Conservation (phyloP, 2,797 vertebrate genomes). For the Cottoperca gobio region DNA sequence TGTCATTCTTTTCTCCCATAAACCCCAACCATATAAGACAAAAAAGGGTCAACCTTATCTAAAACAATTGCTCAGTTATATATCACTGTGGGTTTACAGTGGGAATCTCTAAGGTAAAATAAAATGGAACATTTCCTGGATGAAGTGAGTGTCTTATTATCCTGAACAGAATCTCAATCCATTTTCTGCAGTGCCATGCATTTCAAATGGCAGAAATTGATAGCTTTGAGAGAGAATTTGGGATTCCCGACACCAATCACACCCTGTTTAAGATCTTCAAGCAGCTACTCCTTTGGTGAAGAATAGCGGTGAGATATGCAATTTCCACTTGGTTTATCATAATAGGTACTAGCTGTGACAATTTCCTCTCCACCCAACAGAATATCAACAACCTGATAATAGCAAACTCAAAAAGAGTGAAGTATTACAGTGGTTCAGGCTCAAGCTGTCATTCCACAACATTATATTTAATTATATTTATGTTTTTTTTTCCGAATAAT, state of each 20-base stretch:
- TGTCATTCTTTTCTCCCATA: conserved; percentile 14
- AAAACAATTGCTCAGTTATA: neutral
- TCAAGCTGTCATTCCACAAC: neutral
- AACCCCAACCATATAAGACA: neutral
- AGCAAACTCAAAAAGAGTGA: neutral
- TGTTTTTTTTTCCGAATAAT: too few relatives aligned
- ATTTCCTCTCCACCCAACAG: conserved; percentile 1
- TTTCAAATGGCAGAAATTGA: conserved; percentile 31
- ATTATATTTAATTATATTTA: neutral
- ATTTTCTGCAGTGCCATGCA: conserved; percentile 30
- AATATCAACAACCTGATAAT: conserved; percentile 14
- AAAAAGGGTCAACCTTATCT: neutral
- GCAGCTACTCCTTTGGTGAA: conserved; percentile 24
- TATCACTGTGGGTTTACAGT: neutral
- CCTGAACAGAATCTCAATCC: conserved; percentile 47
- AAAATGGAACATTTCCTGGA: conserved; percentile 44
- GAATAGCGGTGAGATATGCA: conserved; percentile 10
- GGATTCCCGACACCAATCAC: conserved; percentile 24
- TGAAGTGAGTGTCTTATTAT: conserved; percentile 8
- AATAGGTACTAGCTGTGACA: conserved; percentile 14
- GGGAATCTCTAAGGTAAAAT: conserved; percentile 13
- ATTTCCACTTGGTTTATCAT: conserved; percentile 31
- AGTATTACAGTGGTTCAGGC: neutral
- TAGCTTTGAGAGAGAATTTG: conserved; percentile 23
- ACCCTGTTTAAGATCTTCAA: conserved; percentile 20